These are phyloP conservation scores for Siniperca scherzeri DNA, from an alignment of 2,797 vertebrate genomes.

Conservation along the genomic window DNA sequence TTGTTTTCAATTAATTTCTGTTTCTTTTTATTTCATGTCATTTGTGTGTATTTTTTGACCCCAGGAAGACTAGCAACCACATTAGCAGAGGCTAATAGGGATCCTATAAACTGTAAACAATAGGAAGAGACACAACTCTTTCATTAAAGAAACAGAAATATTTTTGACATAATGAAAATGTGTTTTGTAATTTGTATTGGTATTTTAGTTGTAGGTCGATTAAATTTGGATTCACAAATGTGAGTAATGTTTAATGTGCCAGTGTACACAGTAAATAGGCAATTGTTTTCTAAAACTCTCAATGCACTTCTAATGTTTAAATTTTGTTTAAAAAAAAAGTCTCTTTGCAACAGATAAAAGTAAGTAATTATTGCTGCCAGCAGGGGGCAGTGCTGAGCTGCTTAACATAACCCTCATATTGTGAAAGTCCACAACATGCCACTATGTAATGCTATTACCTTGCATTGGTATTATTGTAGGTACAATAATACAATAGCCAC, in stretches of 20 bases:
- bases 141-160: neutral
- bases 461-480: neutral
- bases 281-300: neutral
- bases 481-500: neutral
- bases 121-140: neutral
- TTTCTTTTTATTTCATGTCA: neutral
- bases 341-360: neutral
- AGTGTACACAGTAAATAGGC: neutral
- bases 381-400: conserved; percentile 62
- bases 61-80: neutral
- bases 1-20: neutral
- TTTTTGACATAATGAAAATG: neutral
- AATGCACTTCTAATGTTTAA: neutral
- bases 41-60: neutral
- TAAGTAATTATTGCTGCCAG: conserved; percentile 28
- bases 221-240: neutral
- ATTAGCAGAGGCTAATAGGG: neutral
- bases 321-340: neutral
- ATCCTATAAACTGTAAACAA: neutral
- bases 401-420: neutral
- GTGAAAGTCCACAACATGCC: neutral
- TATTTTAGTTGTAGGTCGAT: neutral
- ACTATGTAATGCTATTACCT: neutral
- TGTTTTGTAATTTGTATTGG: neutral
- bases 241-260: neutral